Conservation (phyloP, 2,113 vertebrate species). For the Rhizomys pruinosus region DNA sequence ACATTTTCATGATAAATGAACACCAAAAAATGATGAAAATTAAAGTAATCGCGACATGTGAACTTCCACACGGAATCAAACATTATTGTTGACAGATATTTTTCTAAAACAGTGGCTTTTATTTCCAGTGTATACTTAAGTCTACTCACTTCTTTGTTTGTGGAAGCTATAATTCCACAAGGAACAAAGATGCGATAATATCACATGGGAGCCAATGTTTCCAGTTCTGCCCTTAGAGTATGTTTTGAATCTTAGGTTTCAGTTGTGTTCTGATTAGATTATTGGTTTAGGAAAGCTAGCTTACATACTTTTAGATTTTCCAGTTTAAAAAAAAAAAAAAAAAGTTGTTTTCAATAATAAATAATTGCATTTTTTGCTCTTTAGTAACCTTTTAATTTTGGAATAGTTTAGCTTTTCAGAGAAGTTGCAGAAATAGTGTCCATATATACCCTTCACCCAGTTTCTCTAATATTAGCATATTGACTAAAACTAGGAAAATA, state of each 20-base stretch:
- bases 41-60: background rate
- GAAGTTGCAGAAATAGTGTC: background rate
- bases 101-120: constrained; percentile 62
- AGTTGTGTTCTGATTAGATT: constrained; percentile 38
- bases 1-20: constrained; percentile 40
- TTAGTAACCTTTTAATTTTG: background rate
- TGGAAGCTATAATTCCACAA: constrained; percentile 61
- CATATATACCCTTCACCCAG: background rate
- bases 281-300: background rate
- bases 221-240: constrained; percentile 37
- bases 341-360: background rate
- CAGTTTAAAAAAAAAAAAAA: background rate
- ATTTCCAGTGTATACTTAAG: constrained; percentile 59
- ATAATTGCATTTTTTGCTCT: constrained; percentile 4
- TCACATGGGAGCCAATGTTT: constrained; percentile 26
- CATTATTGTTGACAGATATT: constrained; percentile 40
- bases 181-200: constrained; percentile 47
- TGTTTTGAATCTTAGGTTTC: constrained; percentile 48
- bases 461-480: constrained; percentile 24
- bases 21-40: background rate
- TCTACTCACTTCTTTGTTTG: constrained; percentile 64
- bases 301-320: constrained; percentile 47
- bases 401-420: background rate
- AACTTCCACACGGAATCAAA: constrained; percentile 39
- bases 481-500: constrained; percentile 37